Evolutionary conservation across 1,140 invertebrate genomes (phyloP).

Genomic region (Whitmania pigra): DNA sequence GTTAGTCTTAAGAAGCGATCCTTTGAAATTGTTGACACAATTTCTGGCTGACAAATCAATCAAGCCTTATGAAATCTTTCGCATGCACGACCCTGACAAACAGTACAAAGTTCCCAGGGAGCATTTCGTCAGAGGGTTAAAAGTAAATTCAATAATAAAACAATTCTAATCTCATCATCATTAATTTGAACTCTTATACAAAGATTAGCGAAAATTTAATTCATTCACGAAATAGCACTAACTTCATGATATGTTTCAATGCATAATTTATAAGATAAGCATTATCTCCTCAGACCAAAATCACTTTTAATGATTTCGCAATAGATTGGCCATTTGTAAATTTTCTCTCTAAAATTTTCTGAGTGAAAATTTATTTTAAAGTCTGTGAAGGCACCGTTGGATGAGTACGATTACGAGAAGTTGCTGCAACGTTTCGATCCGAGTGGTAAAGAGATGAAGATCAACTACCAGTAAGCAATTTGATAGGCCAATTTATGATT

Average conservation of each 20-base stretch:
- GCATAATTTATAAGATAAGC: too few relatives aligned
- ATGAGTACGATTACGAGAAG: constrained; percentile 21
- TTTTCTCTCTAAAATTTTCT: too few relatives aligned
- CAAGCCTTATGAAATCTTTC: constrained; percentile 37
- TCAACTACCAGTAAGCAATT: constrained; percentile 22
- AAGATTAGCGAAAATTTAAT: background rate
- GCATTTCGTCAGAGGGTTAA: constrained; percentile 37
- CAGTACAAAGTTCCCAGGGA: constrained; percentile 32
- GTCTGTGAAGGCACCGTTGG: constrained; percentile 20
- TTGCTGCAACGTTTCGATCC: constrained; percentile 16
- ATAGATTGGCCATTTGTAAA: background rate
- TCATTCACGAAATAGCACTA: background rate
- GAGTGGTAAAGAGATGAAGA: constrained; percentile 18
- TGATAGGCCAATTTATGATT: background rate
- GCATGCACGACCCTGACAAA: constrained; percentile 35
- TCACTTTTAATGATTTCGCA: background rate
- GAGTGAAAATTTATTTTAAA: background rate
- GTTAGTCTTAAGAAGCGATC: constrained; percentile 31
- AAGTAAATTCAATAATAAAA: constrained; percentile 24
- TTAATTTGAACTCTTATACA: background rate
- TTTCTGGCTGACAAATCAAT: constrained; percentile 37
- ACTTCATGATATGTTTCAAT: too few relatives aligned
- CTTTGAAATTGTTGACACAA: constrained; percentile 34
- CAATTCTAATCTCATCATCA: too few relatives aligned
- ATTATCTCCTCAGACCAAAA: background rate